Base-by-base conservation (phyloP, 2,113 vertebrate genomes). In the Calidris pygmaea region DNA sequence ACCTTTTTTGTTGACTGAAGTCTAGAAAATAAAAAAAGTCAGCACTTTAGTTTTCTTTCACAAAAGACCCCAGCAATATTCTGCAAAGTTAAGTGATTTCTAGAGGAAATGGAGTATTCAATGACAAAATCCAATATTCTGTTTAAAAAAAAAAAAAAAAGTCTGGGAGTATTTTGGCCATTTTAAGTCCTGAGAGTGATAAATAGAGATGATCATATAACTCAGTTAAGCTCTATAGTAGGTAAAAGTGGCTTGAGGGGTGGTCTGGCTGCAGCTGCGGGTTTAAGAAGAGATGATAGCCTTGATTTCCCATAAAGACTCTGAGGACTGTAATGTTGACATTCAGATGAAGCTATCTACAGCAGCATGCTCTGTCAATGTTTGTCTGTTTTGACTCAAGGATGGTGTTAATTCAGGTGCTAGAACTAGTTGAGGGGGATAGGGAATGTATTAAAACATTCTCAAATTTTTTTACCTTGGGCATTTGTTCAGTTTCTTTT, bases 281-380 rank as follows among this genome's bases (percentile, higher is more conserved):
- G 3, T 77, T 90, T 68, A 55, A 53, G 77, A 93, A 56, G 67
- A 80, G 67, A 37, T 66, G 53, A 80, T 83, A 89, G 45, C 35
- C 30, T 88, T 88, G 37, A 83, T 85, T 92, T 95, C 71, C 71
- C 32, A 18, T 29, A 58, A 58, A 91, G 48, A 68, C 18, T 89
- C 95, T 41, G 76, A 73, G 52, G 52, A 37, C 23, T 55, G 32
- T 71, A 45, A 53, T 41, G 27, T 29, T 75, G 43, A 45, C 13
- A 14, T 15, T 14, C 39, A 78, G 47, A 27, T 79, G 84, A 67
- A 95, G 15, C 60, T 56, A n/a, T 29, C 43, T 52, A 26, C 34
- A 65, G 17, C 50, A 78, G 29, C 34, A 78, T 72, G 27, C 41
- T 56, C 48, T 79, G 53, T 13, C 59, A 56, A 22, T 27, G 71